Percentiles rank a stretch among this genome's conserved stretches.
phyloP scores from a whole-genome alignment of 2,888 invertebrate species.

The Volucella zonaria region DNA sequence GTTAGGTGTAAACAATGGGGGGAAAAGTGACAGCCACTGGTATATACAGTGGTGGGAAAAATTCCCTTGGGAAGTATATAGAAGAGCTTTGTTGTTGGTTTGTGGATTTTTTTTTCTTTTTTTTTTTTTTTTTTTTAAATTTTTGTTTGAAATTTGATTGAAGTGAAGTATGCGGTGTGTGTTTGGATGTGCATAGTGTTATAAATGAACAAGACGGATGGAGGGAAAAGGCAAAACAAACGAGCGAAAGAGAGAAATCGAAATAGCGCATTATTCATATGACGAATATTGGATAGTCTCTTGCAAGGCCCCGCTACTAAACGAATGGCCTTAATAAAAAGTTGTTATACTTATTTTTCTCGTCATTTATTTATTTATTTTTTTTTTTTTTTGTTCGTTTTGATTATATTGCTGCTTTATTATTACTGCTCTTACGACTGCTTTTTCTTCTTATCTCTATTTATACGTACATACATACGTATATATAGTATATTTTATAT shows the following conservation, averaged over 20 bases:
- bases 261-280: slow-evolving; percentile 74
- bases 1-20: not conserved
- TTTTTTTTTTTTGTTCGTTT: slow-evolving; percentile 41
- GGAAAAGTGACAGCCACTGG: slow-evolving; percentile 41
- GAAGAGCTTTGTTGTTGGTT: slow-evolving; percentile 61
- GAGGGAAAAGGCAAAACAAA: slow-evolving; percentile 20
- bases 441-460: slow-evolving; percentile 46
- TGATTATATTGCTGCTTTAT: slow-evolving; percentile 50
- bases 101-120: slow-evolving; percentile 56
- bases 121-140: slow-evolving; percentile 49
- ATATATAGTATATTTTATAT: not conserved
- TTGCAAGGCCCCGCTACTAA: slow-evolving; percentile 77
- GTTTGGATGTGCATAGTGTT: slow-evolving; percentile 1
- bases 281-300: slow-evolving; percentile 78
- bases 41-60: slow-evolving; percentile 66
- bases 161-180: slow-evolving; percentile 38
- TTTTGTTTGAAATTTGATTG: slow-evolving; percentile 57
- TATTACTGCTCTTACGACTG: slow-evolving; percentile 52
- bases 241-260: slow-evolving; percentile 66
- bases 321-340: slow-evolving; percentile 73
- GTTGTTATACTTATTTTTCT: slow-evolving; percentile 72
- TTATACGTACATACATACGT: not conserved
- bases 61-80: slow-evolving; percentile 58
- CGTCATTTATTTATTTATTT: too few relatives aligned
- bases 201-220: slow-evolving; percentile 14